Percentiles rank a stretch among this genome's conserved stretches.
phyloP scores from a whole-genome alignment of 2,888 invertebrate genomes.

The Drosophila prolongata region DNA sequence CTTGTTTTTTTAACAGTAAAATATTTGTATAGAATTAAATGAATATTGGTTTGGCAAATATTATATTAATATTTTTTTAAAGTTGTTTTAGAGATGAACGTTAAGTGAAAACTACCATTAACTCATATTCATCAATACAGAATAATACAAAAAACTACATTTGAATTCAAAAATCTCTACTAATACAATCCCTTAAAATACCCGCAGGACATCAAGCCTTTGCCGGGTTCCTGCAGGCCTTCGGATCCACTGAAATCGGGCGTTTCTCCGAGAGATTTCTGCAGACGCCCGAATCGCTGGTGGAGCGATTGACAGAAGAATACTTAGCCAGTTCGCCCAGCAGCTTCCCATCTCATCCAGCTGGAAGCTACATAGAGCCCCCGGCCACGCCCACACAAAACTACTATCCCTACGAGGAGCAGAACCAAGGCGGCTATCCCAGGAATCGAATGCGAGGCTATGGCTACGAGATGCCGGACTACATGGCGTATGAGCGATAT shows the following conservation, averaged over 20 bases:
- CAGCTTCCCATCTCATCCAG: slow-evolving; percentile 12
- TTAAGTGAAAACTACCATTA: too few species aligned
- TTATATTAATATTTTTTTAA: too few species aligned
- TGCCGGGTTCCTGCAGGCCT: slow-evolving; percentile 93
- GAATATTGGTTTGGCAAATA: too few species aligned
- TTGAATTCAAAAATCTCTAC: too few species aligned
- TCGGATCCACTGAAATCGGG: slow-evolving; percentile 94
- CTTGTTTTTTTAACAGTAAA: too few species aligned
- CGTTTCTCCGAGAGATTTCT: slow-evolving; percentile 90
- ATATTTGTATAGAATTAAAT: too few species aligned
- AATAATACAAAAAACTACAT: too few species aligned
- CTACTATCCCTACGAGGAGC: slow-evolving; percentile 64
- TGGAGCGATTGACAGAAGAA: slow-evolving; percentile 63
- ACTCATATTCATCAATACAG: too few species aligned
- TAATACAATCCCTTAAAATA: background rate
- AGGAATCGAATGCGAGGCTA: slow-evolving; percentile 55
- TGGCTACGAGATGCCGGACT: slow-evolving; percentile 57
- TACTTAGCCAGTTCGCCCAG: slow-evolving; percentile 38
- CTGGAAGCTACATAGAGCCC: slow-evolving; percentile 45
- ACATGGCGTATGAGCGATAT: slow-evolving; percentile 69
- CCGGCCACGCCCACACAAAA: slow-evolving; percentile 30
- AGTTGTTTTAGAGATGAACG: too few species aligned
- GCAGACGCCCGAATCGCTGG: slow-evolving; percentile 77
- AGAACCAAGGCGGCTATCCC: slow-evolving; percentile 26
- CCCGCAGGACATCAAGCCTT: slow-evolving; percentile 85